Evolutionary conservation across 1,140 invertebrate species (phyloP), one percentile per base, ranked within the genome.

Genomic region (Nymphalis io): DNA sequence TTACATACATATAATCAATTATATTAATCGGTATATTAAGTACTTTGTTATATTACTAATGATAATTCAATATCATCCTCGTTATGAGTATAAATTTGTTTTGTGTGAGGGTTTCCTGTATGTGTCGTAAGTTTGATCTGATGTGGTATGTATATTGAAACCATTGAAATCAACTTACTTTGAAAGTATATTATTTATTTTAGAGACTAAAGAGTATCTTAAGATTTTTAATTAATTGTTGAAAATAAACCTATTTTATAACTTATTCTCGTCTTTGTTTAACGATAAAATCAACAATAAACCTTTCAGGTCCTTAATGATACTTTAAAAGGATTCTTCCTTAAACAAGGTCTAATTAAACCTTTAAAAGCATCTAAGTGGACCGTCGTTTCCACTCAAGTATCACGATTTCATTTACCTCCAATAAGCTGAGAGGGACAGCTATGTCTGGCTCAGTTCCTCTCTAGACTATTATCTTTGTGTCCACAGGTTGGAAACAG

Each of bases 281-380:
- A 5, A 46, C 44, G 44, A 33, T 46, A 16, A 46, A 46, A 46
- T 46, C 42, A 55, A 65, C 58, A 46, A 66, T 71, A 69, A 66
- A 58, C 59, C 63, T 66, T 69, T 68, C 27, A 55, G 38, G 23
- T 62, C 33, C 55, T 74, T 67, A 70, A 70, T 60, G 62, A 72
- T 59, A 58, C 62, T 66, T 68, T 72, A 40, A 72, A 75, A 75
- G 66, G 73, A 61, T 72, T 51, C 57, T 73, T 69, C 62, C 62
- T 72, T 63, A 72, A 75, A 72, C 62, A 72, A 72, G 67, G 72
- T 72, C 70, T 75, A 75, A 75, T 75, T 75, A 75, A 72, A 66
- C 70, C 66, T 69, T 69, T 75, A 62, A 75, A 72, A 72, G 73
- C 66, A 68, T 72, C 62, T 72, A 72, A 72, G 73, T 72, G 70